These are phyloP conservation scores for Eublepharis macularius DNA, from an alignment of 2,113 vertebrate genomes.

Conservation along the genomic window DNA sequence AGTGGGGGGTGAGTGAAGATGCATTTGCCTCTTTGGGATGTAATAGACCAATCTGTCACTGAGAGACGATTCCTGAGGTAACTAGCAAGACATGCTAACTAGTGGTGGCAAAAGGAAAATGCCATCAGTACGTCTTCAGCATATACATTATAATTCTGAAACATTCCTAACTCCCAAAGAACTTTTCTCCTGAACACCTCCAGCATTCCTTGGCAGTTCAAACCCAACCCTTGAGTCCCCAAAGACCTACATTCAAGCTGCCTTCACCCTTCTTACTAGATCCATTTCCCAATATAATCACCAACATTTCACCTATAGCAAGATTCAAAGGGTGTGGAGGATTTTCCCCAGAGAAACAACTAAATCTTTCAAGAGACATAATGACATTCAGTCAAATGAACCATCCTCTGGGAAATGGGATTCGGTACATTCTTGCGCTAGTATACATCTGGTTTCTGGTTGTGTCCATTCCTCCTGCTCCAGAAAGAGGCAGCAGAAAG, in stretches of 20 bases:
- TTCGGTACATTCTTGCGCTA: background rate
- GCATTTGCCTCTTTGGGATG: conserved; percentile 61
- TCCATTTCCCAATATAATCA: no score
- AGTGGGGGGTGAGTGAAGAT: conserved; percentile 70
- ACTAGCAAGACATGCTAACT: conserved; percentile 54
- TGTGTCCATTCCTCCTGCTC: background rate
- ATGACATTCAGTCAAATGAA: background rate
- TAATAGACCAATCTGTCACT: conserved; percentile 69
- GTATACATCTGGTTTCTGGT: background rate
- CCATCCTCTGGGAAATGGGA: background rate
- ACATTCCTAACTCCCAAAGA: background rate
- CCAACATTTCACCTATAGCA: background rate
- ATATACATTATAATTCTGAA: background rate
- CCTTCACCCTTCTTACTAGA: background rate
- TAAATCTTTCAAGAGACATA: background rate
- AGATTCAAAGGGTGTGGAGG: background rate
- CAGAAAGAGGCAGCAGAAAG: background rate
- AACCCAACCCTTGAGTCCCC: background rate
- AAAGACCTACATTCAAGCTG: background rate
- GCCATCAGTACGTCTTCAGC: background rate
- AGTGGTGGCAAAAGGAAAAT: conserved; percentile 11
- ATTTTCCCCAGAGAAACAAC: background rate
- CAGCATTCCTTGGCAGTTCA: background rate
- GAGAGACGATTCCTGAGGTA: conserved; percentile 60
- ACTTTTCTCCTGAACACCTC: no score